Conservation (phyloP, 1,140 invertebrate genomes). For the Chelonus insularis region DNA sequence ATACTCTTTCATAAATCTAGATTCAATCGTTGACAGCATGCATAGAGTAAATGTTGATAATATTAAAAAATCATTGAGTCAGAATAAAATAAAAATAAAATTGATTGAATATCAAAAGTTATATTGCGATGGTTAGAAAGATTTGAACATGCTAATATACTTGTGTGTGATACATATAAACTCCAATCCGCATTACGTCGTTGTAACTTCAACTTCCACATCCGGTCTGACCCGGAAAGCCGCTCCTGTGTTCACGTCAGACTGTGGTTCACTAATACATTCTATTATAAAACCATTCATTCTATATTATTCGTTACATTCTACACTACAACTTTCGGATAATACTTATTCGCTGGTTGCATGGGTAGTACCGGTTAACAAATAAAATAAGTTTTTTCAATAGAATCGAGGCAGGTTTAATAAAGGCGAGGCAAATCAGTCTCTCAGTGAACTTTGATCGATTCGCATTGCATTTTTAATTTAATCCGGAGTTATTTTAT, state of each 20-base stretch:
- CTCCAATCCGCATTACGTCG: conserved; percentile 8
- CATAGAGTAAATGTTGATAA: no score
- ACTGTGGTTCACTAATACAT: conserved; percentile 43
- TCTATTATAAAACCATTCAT: conserved; percentile 23
- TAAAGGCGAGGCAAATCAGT: conserved; percentile 35
- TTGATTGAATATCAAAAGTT: no score
- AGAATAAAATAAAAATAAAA: no score
- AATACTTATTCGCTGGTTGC: conserved; percentile 36
- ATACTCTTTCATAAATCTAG: background rate
- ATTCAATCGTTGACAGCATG: background rate
- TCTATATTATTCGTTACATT: conserved; percentile 36
- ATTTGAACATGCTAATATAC: background rate
- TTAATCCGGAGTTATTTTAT: background rate
- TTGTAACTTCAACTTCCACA: conserved; percentile 32
- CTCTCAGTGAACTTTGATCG: conserved; percentile 39
- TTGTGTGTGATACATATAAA: no score
- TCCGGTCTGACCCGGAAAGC: conserved; percentile 55
- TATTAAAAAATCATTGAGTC: no score
- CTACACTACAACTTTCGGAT: conserved; percentile 26
- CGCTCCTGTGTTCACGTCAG: conserved; percentile 48
- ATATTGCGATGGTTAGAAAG: background rate
- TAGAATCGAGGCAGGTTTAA: conserved; percentile 17
- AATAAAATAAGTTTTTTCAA: conserved; percentile 15
- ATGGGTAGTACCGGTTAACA: background rate
- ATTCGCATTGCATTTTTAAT: conserved; percentile 21